Conservation (phyloP, 2,113 vertebrate genomes). For the Murina feae region DNA sequence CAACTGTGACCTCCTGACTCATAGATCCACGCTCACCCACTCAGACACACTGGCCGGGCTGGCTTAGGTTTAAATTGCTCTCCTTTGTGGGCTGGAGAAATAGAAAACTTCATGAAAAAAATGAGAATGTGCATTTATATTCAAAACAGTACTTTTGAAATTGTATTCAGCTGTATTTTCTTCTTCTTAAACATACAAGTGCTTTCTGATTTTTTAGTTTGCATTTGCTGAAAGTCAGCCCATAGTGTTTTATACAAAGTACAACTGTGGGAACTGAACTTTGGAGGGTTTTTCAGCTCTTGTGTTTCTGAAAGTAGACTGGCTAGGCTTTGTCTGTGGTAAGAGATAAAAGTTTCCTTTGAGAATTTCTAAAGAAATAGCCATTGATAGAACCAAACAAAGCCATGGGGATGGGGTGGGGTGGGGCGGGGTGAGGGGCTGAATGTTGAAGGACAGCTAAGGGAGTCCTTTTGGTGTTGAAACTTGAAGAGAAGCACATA, state of each 20-base stretch:
- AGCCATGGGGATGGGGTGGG: neutral
- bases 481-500: neutral
- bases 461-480: neutral
- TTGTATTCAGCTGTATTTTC: neutral
- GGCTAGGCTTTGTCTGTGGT: neutral
- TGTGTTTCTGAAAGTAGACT: constrained; percentile 11
- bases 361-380: constrained; percentile 16
- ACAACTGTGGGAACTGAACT: neutral
- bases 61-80: neutral
- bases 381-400: neutral
- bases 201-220: neutral
- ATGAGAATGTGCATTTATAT: neutral
- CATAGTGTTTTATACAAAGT: neutral
- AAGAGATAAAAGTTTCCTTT: neutral
- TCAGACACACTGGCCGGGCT: too few species aligned
- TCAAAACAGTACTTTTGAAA: neutral
- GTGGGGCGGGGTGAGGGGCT: too few species aligned
- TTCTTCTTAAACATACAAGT: neutral
- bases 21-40: too few species aligned
- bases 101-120: neutral
- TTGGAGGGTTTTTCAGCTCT: neutral
- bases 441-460: neutral
- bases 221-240: neutral
- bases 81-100: neutral
- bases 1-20: too few species aligned